Evolutionary conservation across 1,140 invertebrate species (phyloP).

Genomic region (Drosophila mojavensis): DNA sequence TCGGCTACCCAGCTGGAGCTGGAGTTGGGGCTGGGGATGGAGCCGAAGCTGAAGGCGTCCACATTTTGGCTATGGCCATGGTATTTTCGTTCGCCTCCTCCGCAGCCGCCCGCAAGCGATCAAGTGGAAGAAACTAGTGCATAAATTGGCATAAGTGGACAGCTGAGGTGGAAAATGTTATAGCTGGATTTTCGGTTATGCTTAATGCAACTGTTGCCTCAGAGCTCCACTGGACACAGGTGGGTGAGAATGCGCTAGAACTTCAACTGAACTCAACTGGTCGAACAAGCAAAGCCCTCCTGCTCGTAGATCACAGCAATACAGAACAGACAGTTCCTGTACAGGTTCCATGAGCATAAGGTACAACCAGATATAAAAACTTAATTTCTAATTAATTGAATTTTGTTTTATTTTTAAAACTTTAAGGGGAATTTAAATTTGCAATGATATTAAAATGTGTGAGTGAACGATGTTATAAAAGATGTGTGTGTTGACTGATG

Average conservation of each 20-base stretch:
- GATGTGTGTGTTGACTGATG: too few relatives aligned
- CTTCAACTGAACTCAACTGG: background rate
- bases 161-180: slow-evolving; percentile 34
- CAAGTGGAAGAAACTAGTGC: slow-evolving; percentile 42
- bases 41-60: background rate
- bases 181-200: slow-evolving; percentile 27
- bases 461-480: too few relatives aligned
- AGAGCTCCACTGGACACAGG: slow-evolving; percentile 7
- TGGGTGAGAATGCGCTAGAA: slow-evolving; percentile 15
- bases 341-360: too few relatives aligned
- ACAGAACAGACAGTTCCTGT: too few relatives aligned
- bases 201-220: slow-evolving; percentile 25
- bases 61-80: slow-evolving; percentile 2
- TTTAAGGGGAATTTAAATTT: too few relatives aligned
- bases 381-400: too few relatives aligned
- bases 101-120: background rate
- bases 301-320: too few relatives aligned
- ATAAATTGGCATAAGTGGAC: slow-evolving; percentile 74
- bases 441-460: too few relatives aligned
- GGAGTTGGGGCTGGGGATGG: background rate
- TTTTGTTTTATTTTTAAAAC: too few relatives aligned
- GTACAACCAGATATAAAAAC: too few relatives aligned
- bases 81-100: slow-evolving; percentile 11
- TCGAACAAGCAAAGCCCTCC: background rate
- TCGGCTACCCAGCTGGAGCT: slow-evolving; percentile 39